Conservation (phyloP, 2,888 invertebrate genomes). For the Ceriagrion tenellum region DNA sequence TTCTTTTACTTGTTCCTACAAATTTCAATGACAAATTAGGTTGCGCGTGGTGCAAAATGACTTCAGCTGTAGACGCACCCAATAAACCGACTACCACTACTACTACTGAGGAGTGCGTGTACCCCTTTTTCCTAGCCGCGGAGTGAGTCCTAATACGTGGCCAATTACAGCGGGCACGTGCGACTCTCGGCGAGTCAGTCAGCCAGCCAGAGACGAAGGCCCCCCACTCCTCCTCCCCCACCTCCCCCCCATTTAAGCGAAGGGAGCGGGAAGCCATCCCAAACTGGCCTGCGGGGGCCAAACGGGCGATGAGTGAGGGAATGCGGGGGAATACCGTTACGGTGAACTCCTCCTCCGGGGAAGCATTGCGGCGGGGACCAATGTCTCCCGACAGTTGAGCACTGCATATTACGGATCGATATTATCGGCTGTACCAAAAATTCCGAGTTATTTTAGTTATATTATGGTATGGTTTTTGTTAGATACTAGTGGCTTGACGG, state of each 20-base stretch:
- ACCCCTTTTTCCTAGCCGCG: background rate
- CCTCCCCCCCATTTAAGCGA: no score
- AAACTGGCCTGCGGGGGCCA: background rate
- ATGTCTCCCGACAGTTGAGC: background rate
- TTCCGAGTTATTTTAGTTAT: no score
- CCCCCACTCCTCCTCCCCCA: no score
- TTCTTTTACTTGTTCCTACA: no score
- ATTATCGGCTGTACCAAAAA: no score
- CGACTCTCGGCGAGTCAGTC: background rate
- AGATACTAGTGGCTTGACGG: no score
- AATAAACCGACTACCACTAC: no score
- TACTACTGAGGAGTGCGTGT: background rate
- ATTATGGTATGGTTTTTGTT: no score
- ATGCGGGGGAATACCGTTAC: conserved; percentile 19
- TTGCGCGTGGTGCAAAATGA: no score
- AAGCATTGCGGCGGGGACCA: background rate
- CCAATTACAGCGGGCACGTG: conserved; percentile 11
- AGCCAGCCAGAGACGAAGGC: no score
- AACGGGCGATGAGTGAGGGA: background rate
- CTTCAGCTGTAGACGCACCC: no score
- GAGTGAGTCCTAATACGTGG: background rate
- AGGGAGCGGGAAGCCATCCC: background rate
- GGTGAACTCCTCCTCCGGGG: background rate
- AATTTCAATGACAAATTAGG: no score
- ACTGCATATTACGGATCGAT: background rate